Base-by-base conservation (phyloP, 2,797 vertebrate genomes). In the Melanotaenia maccullochi region DNA sequence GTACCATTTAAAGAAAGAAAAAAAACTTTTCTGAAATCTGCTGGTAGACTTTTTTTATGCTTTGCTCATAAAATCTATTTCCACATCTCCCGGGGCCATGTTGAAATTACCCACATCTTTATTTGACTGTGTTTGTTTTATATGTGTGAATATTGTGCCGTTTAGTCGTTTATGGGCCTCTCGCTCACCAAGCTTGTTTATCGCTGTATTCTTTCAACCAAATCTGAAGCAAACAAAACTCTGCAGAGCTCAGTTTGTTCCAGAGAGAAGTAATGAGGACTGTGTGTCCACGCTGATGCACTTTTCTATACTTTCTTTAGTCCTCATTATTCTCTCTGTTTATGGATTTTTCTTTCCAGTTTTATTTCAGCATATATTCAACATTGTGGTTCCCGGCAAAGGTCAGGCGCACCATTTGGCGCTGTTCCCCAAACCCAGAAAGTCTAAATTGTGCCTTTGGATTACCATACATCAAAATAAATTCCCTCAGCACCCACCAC, bases 381-480 rank as follows among this genome's bases (percentile, higher is more conserved):
- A 78, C 82, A 33, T 73, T 74, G 87, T 63, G 85, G 89, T 86
- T 87, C 60, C 73, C 71, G 18, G 33, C 79, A 78, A 66, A 89
- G 86, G 89, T 92, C 87, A 87, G 75, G 85, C 57, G 64, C 85
- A 83, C 76, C 84, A 82, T 87, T 91, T 92, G 90, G 89, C 76
- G 24, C 59, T 40, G 65, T 42, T 73, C 69, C 84, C 75, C 81
- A 82, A 92, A 89, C 87, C 86, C 73, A 56, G 71, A 82, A 83
- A 80, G 82, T 91, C 85, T 83, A 92, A 94, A 93, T 89, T 89
- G 92, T 82, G 85, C 87, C 84, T 90, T 87, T 90, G 90, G 81
- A 90, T 91, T 85, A 85, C 83, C 88, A 85, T 91, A 93, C 82
- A 90, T 92, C 82, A 93, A 92, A 93, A 89, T 90, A 89, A 89